These are phyloP conservation scores for Rhinopithecus roxellana DNA, from an alignment of 2,113 vertebrate genomes.

Conservation along the genomic window DNA sequence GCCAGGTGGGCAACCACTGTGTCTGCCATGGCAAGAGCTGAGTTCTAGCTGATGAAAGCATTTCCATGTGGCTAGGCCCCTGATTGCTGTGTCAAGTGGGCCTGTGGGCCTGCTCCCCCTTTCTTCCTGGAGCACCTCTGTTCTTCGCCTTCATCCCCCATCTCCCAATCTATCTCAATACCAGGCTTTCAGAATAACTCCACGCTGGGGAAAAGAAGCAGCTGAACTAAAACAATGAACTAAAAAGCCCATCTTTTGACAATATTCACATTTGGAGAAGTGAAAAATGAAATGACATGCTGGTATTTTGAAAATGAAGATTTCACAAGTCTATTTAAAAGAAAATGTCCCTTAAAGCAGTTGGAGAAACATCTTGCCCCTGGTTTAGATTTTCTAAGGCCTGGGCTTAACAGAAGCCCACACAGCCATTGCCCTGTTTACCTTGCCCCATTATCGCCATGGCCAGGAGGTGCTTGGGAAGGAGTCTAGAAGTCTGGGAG, in stretches of 20 bases:
- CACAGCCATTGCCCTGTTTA: not conserved
- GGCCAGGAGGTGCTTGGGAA: not conserved
- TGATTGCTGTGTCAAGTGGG: too few relatives aligned
- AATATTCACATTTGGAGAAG: not conserved
- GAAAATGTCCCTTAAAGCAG: not conserved
- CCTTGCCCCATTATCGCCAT: fast-evolving
- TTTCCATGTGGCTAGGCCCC: not conserved
- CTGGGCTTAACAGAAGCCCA: constrained; percentile 16
- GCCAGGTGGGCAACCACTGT: not conserved
- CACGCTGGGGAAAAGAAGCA: not conserved
- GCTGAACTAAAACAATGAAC: not conserved
- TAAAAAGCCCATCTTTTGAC: not conserved
- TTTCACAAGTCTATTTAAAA: not conserved
- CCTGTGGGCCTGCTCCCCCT: fast-evolving
- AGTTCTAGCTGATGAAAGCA: not conserved
- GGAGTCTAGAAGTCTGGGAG: constrained; percentile 35
- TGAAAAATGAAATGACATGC: not conserved
- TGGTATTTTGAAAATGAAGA: not conserved
- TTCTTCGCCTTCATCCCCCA: not conserved
- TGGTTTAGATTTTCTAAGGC: constrained; percentile 62
- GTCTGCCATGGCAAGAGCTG: not conserved
- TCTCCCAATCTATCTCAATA: fast-evolving
- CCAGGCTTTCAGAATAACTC: not conserved
- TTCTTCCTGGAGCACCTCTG: not conserved
- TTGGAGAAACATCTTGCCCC: not conserved